Conservation (phyloP, 37 sponge, comb jelly and placozoan species). For the Petrosia ficiformis region DNA sequence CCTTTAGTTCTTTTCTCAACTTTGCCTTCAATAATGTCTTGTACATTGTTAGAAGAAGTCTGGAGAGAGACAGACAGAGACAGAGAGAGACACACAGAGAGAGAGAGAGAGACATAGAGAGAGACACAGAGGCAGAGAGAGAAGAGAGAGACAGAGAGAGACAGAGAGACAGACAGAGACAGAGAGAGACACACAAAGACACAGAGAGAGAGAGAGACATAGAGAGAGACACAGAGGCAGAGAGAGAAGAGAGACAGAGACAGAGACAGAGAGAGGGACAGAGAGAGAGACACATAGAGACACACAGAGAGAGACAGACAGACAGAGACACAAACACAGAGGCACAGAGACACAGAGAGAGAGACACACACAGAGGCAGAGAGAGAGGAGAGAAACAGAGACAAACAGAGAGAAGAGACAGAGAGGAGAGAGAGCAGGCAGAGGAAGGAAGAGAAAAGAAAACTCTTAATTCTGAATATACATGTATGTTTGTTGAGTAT, state of each 20-base stretch:
- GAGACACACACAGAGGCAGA: background rate
- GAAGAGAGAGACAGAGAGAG: background rate
- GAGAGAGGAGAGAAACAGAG: background rate
- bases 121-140: background rate
- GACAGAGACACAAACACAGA: background rate
- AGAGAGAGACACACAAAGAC: background rate
- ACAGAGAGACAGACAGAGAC: background rate
- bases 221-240: background rate
- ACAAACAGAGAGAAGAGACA: background rate
- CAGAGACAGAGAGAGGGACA: no score
- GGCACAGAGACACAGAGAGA: no score
- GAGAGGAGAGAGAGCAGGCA: background rate
- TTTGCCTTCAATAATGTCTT: conserved; percentile 98
- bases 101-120: background rate
- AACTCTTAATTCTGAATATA: no score
- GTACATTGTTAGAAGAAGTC: conserved; percentile 97
- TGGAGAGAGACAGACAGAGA: conserved; percentile 12
- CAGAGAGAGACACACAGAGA: background rate
- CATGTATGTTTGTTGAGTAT: no score
- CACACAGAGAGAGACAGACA: background rate
- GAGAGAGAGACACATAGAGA: background rate
- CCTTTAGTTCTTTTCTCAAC: conserved; percentile 99
- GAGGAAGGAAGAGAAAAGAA: background rate
- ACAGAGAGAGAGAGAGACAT: background rate
- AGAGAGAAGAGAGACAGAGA: background rate